Conservation (phyloP, 1,140 invertebrate species). For the Drosophila sp. region DNA sequence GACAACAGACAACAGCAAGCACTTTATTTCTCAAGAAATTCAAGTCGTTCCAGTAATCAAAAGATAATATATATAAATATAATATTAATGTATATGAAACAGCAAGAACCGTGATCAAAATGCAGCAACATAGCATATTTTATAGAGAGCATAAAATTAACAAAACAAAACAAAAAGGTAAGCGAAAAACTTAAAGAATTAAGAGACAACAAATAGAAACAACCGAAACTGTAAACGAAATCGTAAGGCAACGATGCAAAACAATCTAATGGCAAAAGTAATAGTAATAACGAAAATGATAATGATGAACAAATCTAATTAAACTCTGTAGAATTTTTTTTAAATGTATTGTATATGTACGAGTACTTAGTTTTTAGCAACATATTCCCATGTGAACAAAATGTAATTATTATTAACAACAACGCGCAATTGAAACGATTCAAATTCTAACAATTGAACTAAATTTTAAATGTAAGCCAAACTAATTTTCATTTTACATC, state of each 20-base stretch:
- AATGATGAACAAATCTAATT: conserved; percentile 42
- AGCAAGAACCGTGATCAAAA: conserved; percentile 80
- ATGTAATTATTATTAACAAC: conserved; percentile 40
- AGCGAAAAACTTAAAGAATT: neutral
- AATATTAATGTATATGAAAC: conserved; percentile 37
- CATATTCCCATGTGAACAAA: conserved; percentile 53
- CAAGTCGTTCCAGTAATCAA: conserved; percentile 79
- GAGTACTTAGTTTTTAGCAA: conserved; percentile 54
- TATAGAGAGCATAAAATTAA: conserved; percentile 66
- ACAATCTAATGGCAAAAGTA: conserved; percentile 39
- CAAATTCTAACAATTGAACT: conserved; percentile 40
- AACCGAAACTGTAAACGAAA: conserved; percentile 72
- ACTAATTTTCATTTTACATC: conserved; percentile 13
- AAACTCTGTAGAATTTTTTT: conserved; percentile 72
- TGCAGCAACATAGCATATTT: conserved; percentile 70
- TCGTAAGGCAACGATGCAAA: conserved; percentile 78
- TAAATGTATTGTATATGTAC: conserved; percentile 53
- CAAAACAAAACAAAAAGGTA: conserved; percentile 36
- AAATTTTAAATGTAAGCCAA: conserved; percentile 40
- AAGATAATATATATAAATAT: conserved; percentile 41
- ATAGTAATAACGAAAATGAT: conserved; percentile 32
- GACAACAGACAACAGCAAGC: conserved; percentile 45
- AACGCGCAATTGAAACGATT: conserved; percentile 57
- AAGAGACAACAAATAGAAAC: conserved; percentile 43
- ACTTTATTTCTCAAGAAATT: conserved; percentile 63